Conservation (phyloP, 2,113 vertebrate genomes). For the Fukomys damarensis region DNA sequence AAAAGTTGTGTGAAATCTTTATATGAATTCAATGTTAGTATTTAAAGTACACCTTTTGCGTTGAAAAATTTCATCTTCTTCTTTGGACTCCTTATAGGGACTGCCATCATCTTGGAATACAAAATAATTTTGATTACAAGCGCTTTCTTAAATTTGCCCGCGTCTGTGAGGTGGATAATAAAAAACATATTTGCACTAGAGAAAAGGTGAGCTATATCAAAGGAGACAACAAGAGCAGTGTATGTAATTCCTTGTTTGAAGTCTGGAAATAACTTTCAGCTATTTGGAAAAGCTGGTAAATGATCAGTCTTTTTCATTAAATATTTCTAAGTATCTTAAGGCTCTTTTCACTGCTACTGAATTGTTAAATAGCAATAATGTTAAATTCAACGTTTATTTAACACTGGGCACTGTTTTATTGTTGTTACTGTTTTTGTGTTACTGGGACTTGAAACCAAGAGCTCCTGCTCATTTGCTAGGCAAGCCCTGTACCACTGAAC, state of each 20-base stretch:
- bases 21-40: neutral
- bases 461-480: neutral
- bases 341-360: constrained; percentile 23
- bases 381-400: constrained; percentile 3
- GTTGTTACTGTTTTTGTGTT: neutral
- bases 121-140: constrained; percentile 95
- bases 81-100: constrained; percentile 89
- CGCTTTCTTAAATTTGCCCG: constrained; percentile 94
- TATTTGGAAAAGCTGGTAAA: constrained; percentile 48
- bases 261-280: constrained; percentile 23
- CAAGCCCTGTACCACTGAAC: neutral
- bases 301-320: neutral
- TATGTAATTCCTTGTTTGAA: neutral
- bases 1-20: neutral
- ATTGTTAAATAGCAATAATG: constrained; percentile 16
- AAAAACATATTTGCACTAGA: constrained; percentile 93
- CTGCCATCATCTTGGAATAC: constrained; percentile 95
- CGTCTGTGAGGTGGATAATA: constrained; percentile 90
- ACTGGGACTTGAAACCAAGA: neutral
- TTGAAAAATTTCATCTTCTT: constrained; percentile 61
- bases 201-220: constrained; percentile 90
- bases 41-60: neutral
- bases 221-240: neutral
- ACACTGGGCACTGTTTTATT: neutral
- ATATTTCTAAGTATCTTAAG: neutral